These are phyloP conservation scores for Ranitomeya variabilis DNA, from an alignment of 2,113 vertebrate species.

Conservation along the genomic window DNA sequence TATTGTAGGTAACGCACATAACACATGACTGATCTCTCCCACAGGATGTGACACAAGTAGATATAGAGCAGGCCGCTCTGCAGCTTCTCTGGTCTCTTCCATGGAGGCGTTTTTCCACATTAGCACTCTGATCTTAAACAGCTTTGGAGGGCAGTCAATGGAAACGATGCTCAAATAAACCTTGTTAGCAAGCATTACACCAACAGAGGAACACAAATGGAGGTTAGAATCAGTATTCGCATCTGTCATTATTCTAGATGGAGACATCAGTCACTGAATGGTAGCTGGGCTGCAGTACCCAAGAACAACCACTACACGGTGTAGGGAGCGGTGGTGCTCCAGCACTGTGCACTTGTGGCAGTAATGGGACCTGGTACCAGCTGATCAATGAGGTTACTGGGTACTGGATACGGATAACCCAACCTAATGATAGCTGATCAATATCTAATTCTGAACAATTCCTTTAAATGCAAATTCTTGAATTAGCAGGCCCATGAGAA, in stretches of 20 bases:
- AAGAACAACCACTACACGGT: too few species aligned
- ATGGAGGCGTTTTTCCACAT: constrained; percentile 32
- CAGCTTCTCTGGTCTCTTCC: neutral
- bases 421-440: too few species aligned
- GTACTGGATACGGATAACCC: too few species aligned
- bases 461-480: too few species aligned
- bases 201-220: neutral
- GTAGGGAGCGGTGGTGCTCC: too few species aligned
- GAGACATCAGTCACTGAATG: neutral
- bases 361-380: too few species aligned
- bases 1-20: neutral
- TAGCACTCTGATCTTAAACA: constrained; percentile 8
- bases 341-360: too few species aligned
- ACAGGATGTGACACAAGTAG: neutral
- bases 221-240: neutral
- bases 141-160: neutral
- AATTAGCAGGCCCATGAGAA: too few species aligned
- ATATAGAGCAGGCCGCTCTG: neutral
- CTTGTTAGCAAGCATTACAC: neutral
- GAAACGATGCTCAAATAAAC: neutral
- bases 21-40: neutral
- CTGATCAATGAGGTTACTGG: too few species aligned
- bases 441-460: too few species aligned
- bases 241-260: neutral
- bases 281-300: too few species aligned